A percentile compares a stretch with the other conserved stretches of the same genome.
Conservation (phyloP, 35 echinoderm and acorn worm species). For the Amphiura filiformis region DNA sequence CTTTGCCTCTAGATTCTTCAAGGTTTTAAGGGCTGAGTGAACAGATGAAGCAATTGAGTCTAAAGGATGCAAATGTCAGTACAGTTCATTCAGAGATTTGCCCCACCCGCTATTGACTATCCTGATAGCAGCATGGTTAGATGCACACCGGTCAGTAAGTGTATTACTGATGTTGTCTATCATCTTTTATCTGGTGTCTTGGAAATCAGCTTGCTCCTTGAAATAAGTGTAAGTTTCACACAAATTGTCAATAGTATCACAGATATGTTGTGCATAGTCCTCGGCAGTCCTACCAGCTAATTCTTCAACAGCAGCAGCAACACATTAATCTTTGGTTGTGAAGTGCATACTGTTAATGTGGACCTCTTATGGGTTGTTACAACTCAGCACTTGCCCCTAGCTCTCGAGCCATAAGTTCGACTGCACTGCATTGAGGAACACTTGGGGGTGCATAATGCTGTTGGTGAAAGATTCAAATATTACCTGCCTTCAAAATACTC, state of each 20-base stretch:
- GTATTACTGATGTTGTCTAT: background rate
- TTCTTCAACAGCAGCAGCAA: slow-evolving; percentile 7
- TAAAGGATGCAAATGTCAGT: background rate
- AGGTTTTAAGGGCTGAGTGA: too few relatives aligned
- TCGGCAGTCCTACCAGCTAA: background rate
- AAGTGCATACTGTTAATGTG: slow-evolving; percentile 60
- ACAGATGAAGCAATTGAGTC: background rate
- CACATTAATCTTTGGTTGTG: slow-evolving; percentile 24
- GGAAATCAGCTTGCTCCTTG: background rate
- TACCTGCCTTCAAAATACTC: background rate
- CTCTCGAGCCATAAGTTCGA: slow-evolving; percentile 55
- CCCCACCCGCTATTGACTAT: background rate
- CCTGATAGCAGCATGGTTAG: background rate
- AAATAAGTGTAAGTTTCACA: background rate
- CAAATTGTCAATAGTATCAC: background rate
- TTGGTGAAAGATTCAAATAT: background rate
- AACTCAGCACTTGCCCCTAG: slow-evolving; percentile 43
- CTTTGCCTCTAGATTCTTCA: slow-evolving; percentile 6
- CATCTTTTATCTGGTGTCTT: background rate
- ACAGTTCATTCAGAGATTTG: background rate
- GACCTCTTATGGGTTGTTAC: slow-evolving; percentile 46
- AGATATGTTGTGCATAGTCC: background rate
- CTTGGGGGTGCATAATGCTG: background rate
- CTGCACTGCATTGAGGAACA: slow-evolving; percentile 64
- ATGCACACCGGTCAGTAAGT: background rate